phyloP scores from a whole-genome alignment of 2,113 vertebrate genomes.

The Oncorhynchus nerka region DNA sequence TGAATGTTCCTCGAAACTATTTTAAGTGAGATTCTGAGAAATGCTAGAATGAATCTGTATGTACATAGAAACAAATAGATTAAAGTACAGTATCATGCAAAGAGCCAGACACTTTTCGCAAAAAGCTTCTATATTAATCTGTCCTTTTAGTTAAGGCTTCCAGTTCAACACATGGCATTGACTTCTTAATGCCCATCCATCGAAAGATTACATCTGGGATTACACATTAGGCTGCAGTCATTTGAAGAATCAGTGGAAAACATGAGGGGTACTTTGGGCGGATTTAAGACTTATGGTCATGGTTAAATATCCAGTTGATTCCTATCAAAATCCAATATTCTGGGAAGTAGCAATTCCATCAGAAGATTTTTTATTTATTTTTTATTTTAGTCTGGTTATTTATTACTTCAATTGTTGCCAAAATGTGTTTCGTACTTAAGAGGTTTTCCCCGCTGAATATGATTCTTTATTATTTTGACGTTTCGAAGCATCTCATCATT shows the following conservation, averaged over 20 bases:
- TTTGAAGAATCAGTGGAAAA: conserved; percentile 74
- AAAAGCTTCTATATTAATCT: conserved; percentile 70
- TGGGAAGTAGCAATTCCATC: conserved; percentile 66
- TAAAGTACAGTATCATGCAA: conserved; percentile 64
- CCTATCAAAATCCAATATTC: conserved; percentile 75
- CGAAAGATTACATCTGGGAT: conserved; percentile 76
- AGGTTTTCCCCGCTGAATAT: conserved; percentile 64
- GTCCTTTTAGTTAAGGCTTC: conserved; percentile 73
- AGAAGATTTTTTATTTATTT: conserved; percentile 53
- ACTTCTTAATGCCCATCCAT: conserved; percentile 74
- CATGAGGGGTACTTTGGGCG: conserved; percentile 74
- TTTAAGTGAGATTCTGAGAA: too few relatives aligned
- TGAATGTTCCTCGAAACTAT: too few relatives aligned
- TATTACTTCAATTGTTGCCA: conserved; percentile 70
- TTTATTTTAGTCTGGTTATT: conserved; percentile 62
- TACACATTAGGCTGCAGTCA: conserved; percentile 75
- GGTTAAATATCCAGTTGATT: conserved; percentile 76
- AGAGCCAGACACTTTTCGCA: conserved; percentile 41
- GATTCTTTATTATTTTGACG: conserved; percentile 47
- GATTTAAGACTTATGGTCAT: conserved; percentile 77
- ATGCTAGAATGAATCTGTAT: neutral
- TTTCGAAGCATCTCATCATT: conserved; percentile 37
- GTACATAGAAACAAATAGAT: conserved; percentile 34
- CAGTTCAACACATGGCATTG: conserved; percentile 64
- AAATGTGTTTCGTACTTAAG: conserved; percentile 71